These are phyloP conservation scores for Bubo bubo DNA, from an alignment of 2,113 vertebrate species.

Conservation along the genomic window DNA sequence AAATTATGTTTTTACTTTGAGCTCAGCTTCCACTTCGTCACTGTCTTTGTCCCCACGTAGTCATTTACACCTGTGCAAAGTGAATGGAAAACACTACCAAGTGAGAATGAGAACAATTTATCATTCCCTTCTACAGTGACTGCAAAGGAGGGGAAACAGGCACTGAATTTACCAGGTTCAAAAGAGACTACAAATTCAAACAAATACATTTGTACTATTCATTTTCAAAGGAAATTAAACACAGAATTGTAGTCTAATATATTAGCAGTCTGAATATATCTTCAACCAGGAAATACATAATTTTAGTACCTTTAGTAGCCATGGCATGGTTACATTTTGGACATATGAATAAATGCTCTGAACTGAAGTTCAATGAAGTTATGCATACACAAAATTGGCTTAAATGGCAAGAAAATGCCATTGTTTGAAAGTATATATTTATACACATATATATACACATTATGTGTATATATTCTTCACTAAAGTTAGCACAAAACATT, in stretches of 20 bases:
- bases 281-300: background rate
- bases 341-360: background rate
- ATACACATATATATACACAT: background rate
- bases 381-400: background rate
- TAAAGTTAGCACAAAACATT: background rate
- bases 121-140: background rate
- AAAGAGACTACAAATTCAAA: background rate
- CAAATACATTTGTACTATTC: background rate
- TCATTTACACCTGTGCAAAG: conserved; percentile 40
- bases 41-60: background rate
- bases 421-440: background rate
- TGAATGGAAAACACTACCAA: background rate
- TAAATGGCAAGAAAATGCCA: background rate
- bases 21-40: background rate
- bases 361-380: background rate
- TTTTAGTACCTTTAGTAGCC: background rate
- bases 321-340: background rate
- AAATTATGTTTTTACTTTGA: background rate
- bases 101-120: conserved; percentile 22
- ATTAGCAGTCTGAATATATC: background rate
- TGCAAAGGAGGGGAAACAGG: background rate
- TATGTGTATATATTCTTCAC: background rate
- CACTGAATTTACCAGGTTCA: background rate
- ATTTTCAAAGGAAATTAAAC: background rate
- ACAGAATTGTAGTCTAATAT: background rate